Evolutionary conservation across 2,888 invertebrate species (phyloP).

Genomic region (Melieria omissa): DNA sequence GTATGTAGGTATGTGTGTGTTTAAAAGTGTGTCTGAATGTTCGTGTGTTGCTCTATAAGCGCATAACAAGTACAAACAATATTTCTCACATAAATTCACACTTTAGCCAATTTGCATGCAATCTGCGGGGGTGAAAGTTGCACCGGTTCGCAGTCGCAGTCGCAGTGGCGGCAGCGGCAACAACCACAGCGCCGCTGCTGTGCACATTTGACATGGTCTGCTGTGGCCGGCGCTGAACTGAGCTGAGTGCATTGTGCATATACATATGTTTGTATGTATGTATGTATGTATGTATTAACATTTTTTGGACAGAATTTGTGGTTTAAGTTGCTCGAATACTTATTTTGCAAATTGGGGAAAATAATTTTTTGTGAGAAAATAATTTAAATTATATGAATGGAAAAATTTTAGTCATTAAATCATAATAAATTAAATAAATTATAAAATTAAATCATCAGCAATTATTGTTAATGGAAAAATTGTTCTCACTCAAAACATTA

Average conservation of each 20-base stretch:
- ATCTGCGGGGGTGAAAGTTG: conserved; percentile 55
- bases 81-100: conserved; percentile 68
- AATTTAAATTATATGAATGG: not conserved
- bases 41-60: conserved; percentile 43
- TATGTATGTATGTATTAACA: conserved; percentile 5
- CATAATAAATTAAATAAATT: not conserved
- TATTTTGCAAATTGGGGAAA: too few relatives aligned
- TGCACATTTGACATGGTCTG: too few relatives aligned
- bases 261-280: not conserved
- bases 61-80: conserved; percentile 62
- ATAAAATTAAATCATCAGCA: not conserved
- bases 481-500: too few relatives aligned
- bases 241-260: not conserved
- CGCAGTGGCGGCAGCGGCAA: not conserved
- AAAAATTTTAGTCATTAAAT: not conserved
- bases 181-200: not conserved
- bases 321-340: too few relatives aligned
- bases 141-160: not conserved
- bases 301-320: too few relatives aligned
- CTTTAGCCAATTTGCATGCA: conserved; percentile 63
- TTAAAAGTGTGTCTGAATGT: conserved; percentile 32
- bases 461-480: too few relatives aligned
- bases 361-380: too few relatives aligned
- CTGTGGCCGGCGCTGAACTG: too few relatives aligned
- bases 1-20: conserved; percentile 18